A percentile compares a stretch with the other conserved stretches of the same genome.
These are phyloP conservation scores for Staurois parvus DNA, from an alignment of 2,797 vertebrate species.

Conservation along the genomic window DNA sequence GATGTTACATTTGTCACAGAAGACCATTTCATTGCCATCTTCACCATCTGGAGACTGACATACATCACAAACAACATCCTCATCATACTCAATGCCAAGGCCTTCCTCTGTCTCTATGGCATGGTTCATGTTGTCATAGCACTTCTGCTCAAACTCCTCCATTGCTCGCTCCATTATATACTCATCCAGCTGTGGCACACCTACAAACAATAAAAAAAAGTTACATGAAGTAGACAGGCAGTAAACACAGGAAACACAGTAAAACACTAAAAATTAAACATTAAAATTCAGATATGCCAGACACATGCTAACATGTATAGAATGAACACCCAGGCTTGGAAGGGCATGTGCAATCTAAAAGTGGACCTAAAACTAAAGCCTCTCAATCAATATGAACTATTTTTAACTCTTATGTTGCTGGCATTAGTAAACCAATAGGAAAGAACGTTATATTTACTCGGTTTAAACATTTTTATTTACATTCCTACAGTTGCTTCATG, in stretches of 20 bases:
- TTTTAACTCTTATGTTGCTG: no score
- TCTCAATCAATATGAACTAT: no score
- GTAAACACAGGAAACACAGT: no score
- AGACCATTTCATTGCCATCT: slow-evolving; percentile 99
- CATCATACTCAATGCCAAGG: slow-evolving; percentile 96
- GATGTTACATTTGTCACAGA: slow-evolving; percentile 99
- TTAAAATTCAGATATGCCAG: background rate
- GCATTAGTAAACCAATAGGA: no score
- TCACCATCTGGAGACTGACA: slow-evolving; percentile 96
- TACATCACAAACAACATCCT: slow-evolving; percentile 96
- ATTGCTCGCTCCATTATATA: slow-evolving; percentile 91
- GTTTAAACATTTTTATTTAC: no score
- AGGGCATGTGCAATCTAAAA: no score
- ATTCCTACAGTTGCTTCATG: no score
- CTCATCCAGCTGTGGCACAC: slow-evolving; percentile 87
- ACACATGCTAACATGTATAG: no score
- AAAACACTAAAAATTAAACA: background rate
- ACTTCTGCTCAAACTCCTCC: slow-evolving; percentile 92
- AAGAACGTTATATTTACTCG: no score
- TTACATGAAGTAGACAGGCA: background rate
- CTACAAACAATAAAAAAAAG: slow-evolving; percentile 68
- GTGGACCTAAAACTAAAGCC: no score
- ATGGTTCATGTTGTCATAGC: slow-evolving; percentile 94
- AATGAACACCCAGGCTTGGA: no score
- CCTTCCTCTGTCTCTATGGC: slow-evolving; percentile 95